Conservation (phyloP, 1,140 invertebrate genomes). For the Trialeurodes vaporariorum region DNA sequence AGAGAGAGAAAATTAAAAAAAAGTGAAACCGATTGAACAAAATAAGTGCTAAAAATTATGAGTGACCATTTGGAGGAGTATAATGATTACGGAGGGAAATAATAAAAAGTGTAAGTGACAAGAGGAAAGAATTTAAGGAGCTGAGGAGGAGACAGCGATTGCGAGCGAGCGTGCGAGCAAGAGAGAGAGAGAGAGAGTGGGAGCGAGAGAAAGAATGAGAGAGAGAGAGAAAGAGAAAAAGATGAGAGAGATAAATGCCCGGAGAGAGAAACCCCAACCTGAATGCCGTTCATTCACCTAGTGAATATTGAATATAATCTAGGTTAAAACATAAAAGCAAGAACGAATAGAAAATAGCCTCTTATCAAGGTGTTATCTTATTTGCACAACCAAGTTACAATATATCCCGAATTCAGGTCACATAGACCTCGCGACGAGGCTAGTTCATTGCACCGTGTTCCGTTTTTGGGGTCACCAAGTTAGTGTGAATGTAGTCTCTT, state of each 20-base stretch:
- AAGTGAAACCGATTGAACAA: too few species aligned
- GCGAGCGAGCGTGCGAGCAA: too few species aligned
- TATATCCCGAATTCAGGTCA: not conserved
- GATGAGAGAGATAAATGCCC: not conserved
- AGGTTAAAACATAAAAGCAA: not conserved
- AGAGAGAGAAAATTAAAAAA: too few species aligned
- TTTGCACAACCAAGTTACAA: not conserved
- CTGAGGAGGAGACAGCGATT: not conserved
- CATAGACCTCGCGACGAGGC: not conserved
- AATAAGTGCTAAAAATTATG: too few species aligned
- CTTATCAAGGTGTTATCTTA: not conserved
- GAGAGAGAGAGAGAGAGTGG: not conserved
- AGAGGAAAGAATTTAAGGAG: not conserved
- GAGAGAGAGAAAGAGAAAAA: not conserved
- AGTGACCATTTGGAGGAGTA: too few species aligned
- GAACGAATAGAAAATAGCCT: not conserved
- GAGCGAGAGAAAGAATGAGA: not conserved
- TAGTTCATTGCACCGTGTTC: not conserved
- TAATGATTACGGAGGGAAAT: too few species aligned
- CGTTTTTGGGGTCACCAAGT: not conserved
- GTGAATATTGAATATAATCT: constrained; percentile 1
- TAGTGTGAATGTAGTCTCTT: not conserved
- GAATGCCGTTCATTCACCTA: not conserved
- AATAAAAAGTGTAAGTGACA: not conserved
- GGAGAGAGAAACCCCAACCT: not conserved